These are phyloP conservation scores for Megaleporinus macrocephalus DNA, from an alignment of 2,113 vertebrate genomes.

Conservation along the genomic window DNA sequence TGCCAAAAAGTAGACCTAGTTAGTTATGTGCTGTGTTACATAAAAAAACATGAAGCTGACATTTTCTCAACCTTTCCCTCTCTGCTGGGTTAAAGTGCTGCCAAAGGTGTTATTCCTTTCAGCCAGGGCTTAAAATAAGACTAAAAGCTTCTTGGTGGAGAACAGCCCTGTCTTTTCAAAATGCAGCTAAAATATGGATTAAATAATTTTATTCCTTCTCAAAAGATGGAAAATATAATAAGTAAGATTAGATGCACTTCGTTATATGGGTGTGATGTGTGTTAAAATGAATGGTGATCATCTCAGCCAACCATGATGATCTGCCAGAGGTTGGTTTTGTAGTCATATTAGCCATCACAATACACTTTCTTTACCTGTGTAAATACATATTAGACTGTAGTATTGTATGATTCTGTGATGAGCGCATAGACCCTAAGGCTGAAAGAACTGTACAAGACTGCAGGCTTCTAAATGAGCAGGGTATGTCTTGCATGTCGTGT, in stretches of 20 bases:
- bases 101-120: conserved; percentile 17
- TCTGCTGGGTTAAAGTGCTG: conserved; percentile 24
- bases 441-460: conserved; percentile 20
- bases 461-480: conserved; percentile 21
- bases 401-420: conserved; percentile 9
- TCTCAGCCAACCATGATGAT: not conserved
- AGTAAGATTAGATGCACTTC: not conserved
- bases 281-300: conserved; percentile 1
- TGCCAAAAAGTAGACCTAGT: not conserved
- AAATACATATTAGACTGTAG: not conserved
- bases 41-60: conserved; percentile 41
- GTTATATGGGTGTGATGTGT: not conserved
- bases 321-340: not conserved
- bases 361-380: not conserved
- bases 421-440: not conserved
- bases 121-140: conserved; percentile 19
- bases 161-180: not conserved
- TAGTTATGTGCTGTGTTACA: conserved; percentile 17
- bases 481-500: not conserved
- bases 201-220: not conserved
- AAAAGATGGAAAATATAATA: not conserved
- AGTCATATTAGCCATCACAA: not conserved
- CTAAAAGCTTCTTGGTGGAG: conserved; percentile 8
- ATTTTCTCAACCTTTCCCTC: conserved; percentile 44
- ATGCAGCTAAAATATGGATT: not conserved